phyloP scores from a whole-genome alignment of 2,797 vertebrate species.

The Periparus ater region DNA sequence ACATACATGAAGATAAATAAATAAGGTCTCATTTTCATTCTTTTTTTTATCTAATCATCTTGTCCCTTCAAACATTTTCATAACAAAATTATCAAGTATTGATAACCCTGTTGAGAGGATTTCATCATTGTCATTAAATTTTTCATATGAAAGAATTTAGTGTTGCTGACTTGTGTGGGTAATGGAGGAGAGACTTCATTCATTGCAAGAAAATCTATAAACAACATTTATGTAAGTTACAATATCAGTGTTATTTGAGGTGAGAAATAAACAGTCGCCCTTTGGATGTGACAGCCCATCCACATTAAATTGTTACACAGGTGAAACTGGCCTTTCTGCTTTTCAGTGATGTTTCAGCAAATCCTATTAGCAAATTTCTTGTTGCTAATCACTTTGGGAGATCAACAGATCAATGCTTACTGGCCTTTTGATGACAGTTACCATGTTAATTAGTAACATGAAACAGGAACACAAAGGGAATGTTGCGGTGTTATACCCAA shows the following conservation, averaged over 20 bases:
- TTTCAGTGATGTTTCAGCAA: not conserved
- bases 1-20: not conserved
- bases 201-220: not conserved
- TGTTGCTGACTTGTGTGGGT: not conserved
- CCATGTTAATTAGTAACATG: not conserved
- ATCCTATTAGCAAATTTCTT: not conserved
- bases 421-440: conserved; percentile 23
- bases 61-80: not conserved
- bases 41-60: not conserved
- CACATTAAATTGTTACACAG: not conserved
- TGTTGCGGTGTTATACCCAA: not conserved
- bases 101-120: not conserved
- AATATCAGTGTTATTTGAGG: not conserved
- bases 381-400: conserved; percentile 8
- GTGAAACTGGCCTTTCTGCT: not conserved
- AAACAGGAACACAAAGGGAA: not conserved
- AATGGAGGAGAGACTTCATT: not conserved
- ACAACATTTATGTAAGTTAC: not conserved
- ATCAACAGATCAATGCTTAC: conserved; percentile 24
- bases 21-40: not conserved
- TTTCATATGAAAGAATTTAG: not conserved
- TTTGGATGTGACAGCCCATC: not conserved
- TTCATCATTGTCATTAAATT: not conserved
- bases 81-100: not conserved
- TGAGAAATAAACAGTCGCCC: not conserved